Conservation (phyloP, 1,140 invertebrate genomes). For the Papilio polytes region DNA sequence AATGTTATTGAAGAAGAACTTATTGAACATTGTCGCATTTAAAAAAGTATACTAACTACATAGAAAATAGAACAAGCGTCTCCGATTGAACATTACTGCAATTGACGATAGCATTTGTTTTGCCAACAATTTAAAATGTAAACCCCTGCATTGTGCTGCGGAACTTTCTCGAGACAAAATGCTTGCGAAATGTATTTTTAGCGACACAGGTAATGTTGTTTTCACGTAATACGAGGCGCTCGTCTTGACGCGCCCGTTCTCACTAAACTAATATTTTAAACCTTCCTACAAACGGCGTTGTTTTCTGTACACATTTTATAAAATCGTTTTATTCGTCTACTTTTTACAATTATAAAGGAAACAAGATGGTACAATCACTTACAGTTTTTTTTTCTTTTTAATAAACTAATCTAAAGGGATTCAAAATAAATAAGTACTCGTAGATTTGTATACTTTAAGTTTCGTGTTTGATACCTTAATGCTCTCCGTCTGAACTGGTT, state of each 20-base stretch:
- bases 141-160: slow-evolving; percentile 15
- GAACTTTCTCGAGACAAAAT: slow-evolving; percentile 23
- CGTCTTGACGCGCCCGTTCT: background rate
- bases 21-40: too few species aligned
- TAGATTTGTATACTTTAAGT: too few species aligned
- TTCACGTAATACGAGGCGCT: slow-evolving; percentile 18
- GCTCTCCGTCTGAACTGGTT: too few species aligned
- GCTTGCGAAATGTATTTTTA: slow-evolving; percentile 19
- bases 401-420: too few species aligned
- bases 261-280: slow-evolving; percentile 12
- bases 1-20: too few species aligned
- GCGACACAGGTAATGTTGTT: slow-evolving; percentile 24
- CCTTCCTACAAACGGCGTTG: background rate
- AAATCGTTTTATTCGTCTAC: background rate
- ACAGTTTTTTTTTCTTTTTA: too few species aligned
- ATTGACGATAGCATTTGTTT: background rate
- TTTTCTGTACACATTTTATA: background rate
- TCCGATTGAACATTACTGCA: background rate
- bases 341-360: too few species aligned
- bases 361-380: too few species aligned
- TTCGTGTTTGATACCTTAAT: too few species aligned
- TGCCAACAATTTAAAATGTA: background rate
- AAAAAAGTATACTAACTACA: too few species aligned
- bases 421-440: too few species aligned
- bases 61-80: too few species aligned